Percentiles rank a stretch among this genome's conserved stretches.
These are phyloP conservation scores for Bradynema listronoti DNA, from an alignment of 1,140 invertebrate species.

Conservation along the genomic window DNA sequence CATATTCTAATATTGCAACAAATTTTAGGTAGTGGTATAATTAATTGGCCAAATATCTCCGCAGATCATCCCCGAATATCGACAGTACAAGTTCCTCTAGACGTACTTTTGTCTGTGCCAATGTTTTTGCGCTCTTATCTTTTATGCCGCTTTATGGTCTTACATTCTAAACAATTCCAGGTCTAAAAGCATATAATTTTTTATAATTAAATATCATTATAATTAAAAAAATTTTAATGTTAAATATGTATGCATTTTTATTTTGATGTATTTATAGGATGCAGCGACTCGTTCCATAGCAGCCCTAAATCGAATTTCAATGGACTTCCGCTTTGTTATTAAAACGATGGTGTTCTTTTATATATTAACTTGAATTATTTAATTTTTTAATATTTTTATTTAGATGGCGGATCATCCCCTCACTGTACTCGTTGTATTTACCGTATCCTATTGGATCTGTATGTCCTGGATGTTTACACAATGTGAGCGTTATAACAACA, in stretches of 20 bases:
- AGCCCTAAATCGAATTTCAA: constrained; percentile 56
- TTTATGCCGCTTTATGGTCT: constrained; percentile 96
- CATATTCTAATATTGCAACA: neutral
- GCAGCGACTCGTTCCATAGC: constrained; percentile 53
- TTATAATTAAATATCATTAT: too few relatives aligned
- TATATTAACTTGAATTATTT: too few relatives aligned
- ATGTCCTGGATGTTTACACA: constrained; percentile 58
- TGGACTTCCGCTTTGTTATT: constrained; percentile 57
- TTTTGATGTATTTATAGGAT: constrained; percentile 27
- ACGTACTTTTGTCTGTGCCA: constrained; percentile 90
- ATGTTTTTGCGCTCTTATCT: constrained; percentile 99
- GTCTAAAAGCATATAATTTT: too few relatives aligned
- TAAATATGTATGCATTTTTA: neutral
- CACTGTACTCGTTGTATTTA: constrained; percentile 52
- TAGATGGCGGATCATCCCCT: constrained; percentile 57
- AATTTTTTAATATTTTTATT: too few relatives aligned
- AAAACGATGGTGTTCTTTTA: too few relatives aligned
- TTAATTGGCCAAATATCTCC: constrained; percentile 51
- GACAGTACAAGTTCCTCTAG: constrained; percentile 60
- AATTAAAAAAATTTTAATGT: neutral
- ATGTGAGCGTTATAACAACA: constrained; percentile 46
- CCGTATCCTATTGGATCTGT: constrained; percentile 56
- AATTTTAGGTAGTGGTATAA: constrained; percentile 42
- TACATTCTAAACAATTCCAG: constrained; percentile 92
- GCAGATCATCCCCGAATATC: constrained; percentile 42